These are phyloP conservation scores for Distichodus sexfasciatus DNA, from an alignment of 2,797 vertebrate species.

Conservation along the genomic window DNA sequence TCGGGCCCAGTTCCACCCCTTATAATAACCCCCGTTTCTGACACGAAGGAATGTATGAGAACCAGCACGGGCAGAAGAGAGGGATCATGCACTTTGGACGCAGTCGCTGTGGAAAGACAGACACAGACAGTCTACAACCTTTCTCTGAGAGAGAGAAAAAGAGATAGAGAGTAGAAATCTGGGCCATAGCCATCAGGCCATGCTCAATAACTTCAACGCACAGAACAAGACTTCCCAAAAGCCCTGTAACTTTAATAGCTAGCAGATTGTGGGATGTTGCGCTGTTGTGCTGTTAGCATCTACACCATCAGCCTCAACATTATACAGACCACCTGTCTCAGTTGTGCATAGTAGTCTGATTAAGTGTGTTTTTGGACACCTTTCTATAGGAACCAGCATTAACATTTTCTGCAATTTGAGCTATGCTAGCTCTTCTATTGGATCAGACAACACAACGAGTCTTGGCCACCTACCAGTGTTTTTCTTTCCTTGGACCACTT, in stretches of 20 bases:
- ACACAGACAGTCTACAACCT: constrained; percentile 19
- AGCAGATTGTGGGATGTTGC: constrained; percentile 32
- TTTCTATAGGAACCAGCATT: no score
- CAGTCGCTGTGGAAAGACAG: not conserved
- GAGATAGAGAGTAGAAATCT: constrained; percentile 30
- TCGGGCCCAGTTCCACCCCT: not conserved
- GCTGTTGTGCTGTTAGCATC: no score
- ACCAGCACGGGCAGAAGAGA: not conserved
- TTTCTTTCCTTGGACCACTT: no score
- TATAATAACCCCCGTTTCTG: not conserved
- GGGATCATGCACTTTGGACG: constrained; percentile 10
- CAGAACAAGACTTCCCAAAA: constrained; percentile 29
- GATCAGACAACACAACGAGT: no score
- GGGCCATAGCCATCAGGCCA: constrained; percentile 30
- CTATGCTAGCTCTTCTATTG: no score
- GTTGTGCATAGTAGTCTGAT: no score
- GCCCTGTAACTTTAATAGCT: constrained; percentile 34
- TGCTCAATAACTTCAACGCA: constrained; percentile 30
- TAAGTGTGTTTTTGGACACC: no score
- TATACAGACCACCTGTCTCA: no score
- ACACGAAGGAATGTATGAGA: constrained; percentile 27
- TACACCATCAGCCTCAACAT: no score
- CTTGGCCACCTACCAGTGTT: no score
- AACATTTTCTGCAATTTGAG: no score
- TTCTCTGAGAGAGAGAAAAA: constrained; percentile 8